Conservation (phyloP, 2,797 vertebrate species). For the Dicrostonyx torquatus region DNA sequence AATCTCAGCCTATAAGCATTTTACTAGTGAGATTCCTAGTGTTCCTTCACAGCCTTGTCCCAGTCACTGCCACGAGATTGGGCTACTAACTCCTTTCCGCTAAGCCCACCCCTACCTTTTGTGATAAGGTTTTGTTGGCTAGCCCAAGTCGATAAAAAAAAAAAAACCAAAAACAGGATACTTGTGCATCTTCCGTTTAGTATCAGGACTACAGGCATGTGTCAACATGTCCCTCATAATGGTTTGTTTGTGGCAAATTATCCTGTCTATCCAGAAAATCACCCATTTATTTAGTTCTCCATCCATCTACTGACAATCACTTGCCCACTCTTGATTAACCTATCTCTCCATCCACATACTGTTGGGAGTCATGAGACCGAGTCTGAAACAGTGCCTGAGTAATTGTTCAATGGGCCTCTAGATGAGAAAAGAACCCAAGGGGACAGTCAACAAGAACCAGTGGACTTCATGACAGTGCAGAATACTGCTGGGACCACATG, state of each 20-base stretch:
- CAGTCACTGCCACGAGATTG: neutral
- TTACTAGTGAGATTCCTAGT: neutral
- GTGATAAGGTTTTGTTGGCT: neutral
- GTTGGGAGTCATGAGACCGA: neutral
- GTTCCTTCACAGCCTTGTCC: neutral
- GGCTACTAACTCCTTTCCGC: neutral
- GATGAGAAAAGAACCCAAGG: neutral
- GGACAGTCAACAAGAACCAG: neutral
- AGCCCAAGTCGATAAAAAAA: neutral
- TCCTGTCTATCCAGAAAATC: neutral
- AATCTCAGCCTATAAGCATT: neutral
- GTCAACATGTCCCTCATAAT: neutral
- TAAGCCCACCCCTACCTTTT: neutral
- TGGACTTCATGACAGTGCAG: neutral
- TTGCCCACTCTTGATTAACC: neutral
- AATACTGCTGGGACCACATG: neutral
- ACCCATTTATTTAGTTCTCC: neutral
- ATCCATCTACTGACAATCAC: neutral
- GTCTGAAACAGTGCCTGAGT: neutral
- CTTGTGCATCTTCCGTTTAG: neutral
- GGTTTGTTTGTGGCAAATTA: slow-evolving; percentile 12
- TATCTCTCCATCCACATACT: neutral
- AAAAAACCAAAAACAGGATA: neutral
- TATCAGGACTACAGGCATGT: neutral
- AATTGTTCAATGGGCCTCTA: neutral